Percentiles rank a stretch among this genome's conserved stretches.
Evolutionary conservation across 2,888 invertebrate genomes (phyloP).

Genomic region (Bruchidius siliquastri): DNA sequence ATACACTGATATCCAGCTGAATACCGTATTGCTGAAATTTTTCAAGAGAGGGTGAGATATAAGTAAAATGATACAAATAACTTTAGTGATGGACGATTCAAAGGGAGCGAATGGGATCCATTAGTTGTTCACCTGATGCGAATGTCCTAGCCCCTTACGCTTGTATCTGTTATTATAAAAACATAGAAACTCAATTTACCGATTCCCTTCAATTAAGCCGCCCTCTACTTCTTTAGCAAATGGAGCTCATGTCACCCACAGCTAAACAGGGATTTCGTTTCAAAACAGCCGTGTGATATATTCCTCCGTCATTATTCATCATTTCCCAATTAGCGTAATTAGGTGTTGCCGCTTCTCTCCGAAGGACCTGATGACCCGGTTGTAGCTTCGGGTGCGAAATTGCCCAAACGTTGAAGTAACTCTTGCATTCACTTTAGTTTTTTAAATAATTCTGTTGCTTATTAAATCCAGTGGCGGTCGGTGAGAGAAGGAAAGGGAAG

Average conservation of each 20-base stretch:
- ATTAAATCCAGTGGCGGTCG: too few species aligned
- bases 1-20: too few species aligned
- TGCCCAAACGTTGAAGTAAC: too few species aligned
- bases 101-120: neutral
- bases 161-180: slow-evolving; percentile 28
- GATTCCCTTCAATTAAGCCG: slow-evolving; percentile 21
- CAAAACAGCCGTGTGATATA: slow-evolving; percentile 41
- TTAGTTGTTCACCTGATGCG: neutral
- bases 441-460: too few species aligned
- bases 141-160: neutral
- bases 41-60: too few species aligned
- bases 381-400: neutral
- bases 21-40: too few species aligned
- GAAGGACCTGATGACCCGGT: slow-evolving; percentile 31
- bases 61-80: too few species aligned
- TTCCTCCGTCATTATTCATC: slow-evolving; percentile 49
- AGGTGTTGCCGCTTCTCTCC: slow-evolving; percentile 29
- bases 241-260: slow-evolving; percentile 17
- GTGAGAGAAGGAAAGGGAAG: too few species aligned
- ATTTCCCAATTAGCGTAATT: slow-evolving; percentile 49
- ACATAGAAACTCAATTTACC: slow-evolving; percentile 39
- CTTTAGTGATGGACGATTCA: too few species aligned
- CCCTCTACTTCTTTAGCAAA: slow-evolving; percentile 17
- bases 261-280: slow-evolving; percentile 43
- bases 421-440: too few species aligned